Base-by-base conservation (phyloP, 2,797 vertebrate genomes). In the Sebastes hubbsi region DNA sequence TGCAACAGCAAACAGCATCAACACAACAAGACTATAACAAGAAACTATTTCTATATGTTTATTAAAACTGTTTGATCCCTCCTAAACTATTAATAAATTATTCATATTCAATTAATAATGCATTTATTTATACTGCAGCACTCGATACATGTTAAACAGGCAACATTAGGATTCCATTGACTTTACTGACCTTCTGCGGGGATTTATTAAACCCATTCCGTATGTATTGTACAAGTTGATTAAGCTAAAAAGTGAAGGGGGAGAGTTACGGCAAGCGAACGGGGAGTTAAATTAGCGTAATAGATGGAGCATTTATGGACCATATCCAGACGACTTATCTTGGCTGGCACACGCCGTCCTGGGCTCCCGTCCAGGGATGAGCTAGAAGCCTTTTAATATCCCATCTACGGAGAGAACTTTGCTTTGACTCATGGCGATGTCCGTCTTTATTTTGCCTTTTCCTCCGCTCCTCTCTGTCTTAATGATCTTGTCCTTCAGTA, bases 311-410 rank as follows among this genome's bases (percentile, higher is more conserved):
- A 67, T 80, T 87, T 81, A 75, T 85, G 83, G 90, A 82, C 58
- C 64, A 29, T 30, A 56, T 83, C 86, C 91, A 90, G 81, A 59
- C 32, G 14, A 82, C 74, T 79, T 54, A 69, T 89, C 67, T 87
- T 84, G 75, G 78, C 80, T 76, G 58, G 77, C 76, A 82, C 84
- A 67, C 20, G 6, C n/a, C 22, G 82, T 90, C 75, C 88, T 54
- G 66, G 89, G 90, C 80, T 75, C 3, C 8, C 2, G 8, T 90
- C 90, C 91, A 87, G 63, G n/a, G 67, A 81, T 34, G 72, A 87
- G 73, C 42, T 22, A 32, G 55, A 24, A 84, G 84, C 71, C 32
- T 73, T 86, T 89, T 76, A 85, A 87, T 81, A 63, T 76, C 84
- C 71, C 56, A 77, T 87, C 72, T 70, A 79, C n/a, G 4, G 42